Evolutionary conservation across 1,140 invertebrate species (phyloP), one percentile per base, ranked within the genome.

Genomic region (Gonatopus flavifemur): DNA sequence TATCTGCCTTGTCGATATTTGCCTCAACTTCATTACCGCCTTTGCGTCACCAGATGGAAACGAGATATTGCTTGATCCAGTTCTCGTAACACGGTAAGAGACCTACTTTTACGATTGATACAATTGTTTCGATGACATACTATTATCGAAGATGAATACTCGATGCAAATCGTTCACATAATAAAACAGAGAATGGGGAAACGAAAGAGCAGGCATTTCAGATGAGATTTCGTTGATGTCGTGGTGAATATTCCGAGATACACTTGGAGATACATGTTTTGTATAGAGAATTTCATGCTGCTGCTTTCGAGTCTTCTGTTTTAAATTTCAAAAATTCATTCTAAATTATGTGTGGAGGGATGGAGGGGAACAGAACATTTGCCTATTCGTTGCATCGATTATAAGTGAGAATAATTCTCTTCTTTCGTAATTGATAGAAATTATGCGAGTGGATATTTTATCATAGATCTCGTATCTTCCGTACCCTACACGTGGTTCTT

Each of bases 1-100:
- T 3, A 6, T 69, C 9, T 70, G 66, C 15, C 42, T 69, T 6
- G 12, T 67, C 1, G 71, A 74, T 19, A 65, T 72, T 32, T 8
- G 55, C 8, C 32, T 74, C 12, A 72, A 66, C 55, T 72, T 68
- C 22, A 47, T 72, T 9, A 74, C 71, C 8, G 71, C 68, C 37
- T 65, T 52, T 35, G 38, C 32, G 8, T 60, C 59, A 9, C 9
- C 12, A 0, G 58, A 69, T 18, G 57, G 63, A 18, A 55, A 57
- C 25, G 59, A 68, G 22, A 60, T 72, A 25, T 49, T 67, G 50
- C 41, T 72, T 1, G 55, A 70, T 41, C 48, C 60, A n/a, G 1
- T 24, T n/a, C 10, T 62, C 9, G 58, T 70, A 43, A 28, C 42
- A 3, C 50, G 59, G 70, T 73, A 48, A 53, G 24, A 20, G n/a